A percentile compares a stretch with the other conserved stretches of the same genome.
Evolutionary conservation across 2,113 vertebrate species (phyloP).

Genomic region (Strix aluco): DNA sequence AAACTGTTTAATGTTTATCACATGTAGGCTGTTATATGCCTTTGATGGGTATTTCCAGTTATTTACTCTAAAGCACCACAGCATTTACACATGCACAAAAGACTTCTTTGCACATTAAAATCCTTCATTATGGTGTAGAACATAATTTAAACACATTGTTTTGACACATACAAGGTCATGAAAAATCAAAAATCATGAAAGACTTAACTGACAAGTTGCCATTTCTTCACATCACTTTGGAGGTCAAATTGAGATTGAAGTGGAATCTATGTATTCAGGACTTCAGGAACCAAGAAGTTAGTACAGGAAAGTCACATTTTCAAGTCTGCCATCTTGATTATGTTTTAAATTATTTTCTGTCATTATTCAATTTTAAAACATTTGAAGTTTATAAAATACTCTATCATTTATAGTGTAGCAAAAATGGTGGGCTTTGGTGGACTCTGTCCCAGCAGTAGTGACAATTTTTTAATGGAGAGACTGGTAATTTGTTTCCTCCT

Average conservation of each 20-base stretch:
- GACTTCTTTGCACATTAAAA: neutral
- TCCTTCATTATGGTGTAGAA: neutral
- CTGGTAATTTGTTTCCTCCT: neutral
- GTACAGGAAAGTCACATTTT: neutral
- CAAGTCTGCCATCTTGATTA: neutral
- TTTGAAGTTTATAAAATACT: neutral
- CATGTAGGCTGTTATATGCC: neutral
- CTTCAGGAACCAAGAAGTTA: neutral
- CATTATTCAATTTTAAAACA: neutral
- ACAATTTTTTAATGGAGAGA: neutral
- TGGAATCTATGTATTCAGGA: neutral
- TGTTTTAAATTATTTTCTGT: neutral
- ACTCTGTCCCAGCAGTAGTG: neutral
- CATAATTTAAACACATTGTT: neutral
- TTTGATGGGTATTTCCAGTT: neutral
- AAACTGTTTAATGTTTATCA: neutral
- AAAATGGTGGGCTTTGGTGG: neutral
- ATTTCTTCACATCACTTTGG: neutral
- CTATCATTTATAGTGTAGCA: neutral
- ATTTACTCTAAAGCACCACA: neutral
- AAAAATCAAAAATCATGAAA: neutral
- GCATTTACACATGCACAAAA: neutral
- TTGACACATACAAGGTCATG: neutral
- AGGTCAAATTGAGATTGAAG: neutral
- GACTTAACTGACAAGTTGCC: neutral